Conservation (phyloP, 2,888 invertebrate genomes). For the Lochmaea capreae region DNA sequence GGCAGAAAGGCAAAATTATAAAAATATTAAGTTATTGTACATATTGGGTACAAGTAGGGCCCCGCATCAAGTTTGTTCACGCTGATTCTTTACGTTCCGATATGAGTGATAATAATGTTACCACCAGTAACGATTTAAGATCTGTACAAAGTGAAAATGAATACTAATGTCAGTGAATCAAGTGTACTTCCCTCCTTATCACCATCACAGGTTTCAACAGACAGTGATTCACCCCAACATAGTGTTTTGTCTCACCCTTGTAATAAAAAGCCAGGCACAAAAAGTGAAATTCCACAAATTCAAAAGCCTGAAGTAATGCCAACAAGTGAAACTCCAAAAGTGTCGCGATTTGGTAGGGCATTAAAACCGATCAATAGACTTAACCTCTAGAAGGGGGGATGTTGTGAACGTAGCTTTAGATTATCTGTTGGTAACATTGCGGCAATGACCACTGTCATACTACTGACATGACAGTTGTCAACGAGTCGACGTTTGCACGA, state of each 20-base stretch:
- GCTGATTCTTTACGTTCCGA: background rate
- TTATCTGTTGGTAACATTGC: too few relatives aligned
- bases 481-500: too few relatives aligned
- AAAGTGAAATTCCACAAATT: background rate
- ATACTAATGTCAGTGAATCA: too few relatives aligned
- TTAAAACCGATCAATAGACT: background rate
- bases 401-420: too few relatives aligned
- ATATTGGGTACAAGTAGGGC: constrained; percentile 25
- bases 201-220: background rate
- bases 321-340: background rate
- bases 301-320: background rate
- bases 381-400: too few relatives aligned
- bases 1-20: constrained; percentile 22
- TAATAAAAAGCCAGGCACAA: background rate
- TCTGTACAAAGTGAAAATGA: background rate
- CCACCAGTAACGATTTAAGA: background rate
- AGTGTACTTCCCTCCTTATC: too few relatives aligned
- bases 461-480: too few relatives aligned
- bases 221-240: background rate
- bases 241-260: background rate
- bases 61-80: too few relatives aligned
- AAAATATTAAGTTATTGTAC: constrained; percentile 33
- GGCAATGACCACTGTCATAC: too few relatives aligned
- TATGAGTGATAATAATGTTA: background rate
- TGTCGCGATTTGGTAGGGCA: background rate